Evolutionary conservation across 92 coral and sea anemone genomes (phyloP).

Genomic region (Porites divaricata): DNA sequence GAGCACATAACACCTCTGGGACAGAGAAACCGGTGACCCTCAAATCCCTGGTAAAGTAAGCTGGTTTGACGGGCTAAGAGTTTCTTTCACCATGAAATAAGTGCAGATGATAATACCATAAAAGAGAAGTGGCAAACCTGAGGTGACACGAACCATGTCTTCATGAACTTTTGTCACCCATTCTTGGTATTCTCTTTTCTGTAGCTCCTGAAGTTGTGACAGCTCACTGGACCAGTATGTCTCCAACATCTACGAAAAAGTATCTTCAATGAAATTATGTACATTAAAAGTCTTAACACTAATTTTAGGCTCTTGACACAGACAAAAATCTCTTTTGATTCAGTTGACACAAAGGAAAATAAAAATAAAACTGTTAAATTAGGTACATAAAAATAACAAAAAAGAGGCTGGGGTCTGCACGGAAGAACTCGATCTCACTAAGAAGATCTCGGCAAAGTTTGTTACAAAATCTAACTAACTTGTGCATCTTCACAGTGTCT

Average conservation of each 20-base stretch:
- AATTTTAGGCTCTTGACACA: no score
- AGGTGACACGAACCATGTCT: slow-evolving; percentile 69
- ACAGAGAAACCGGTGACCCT: no score
- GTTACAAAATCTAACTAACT: slow-evolving; percentile 40
- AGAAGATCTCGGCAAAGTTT: background rate
- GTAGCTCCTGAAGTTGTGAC: slow-evolving; percentile 96
- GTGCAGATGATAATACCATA: background rate
- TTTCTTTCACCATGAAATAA: no score
- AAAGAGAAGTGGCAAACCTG: slow-evolving; percentile 14
- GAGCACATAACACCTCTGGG: no score
- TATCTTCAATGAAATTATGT: background rate
- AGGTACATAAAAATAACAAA: no score
- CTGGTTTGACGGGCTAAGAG: background rate
- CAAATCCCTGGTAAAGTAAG: no score
- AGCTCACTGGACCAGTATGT: slow-evolving; percentile 98
- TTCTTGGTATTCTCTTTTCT: slow-evolving; percentile 91
- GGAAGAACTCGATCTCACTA: no score
- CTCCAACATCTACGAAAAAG: slow-evolving; percentile 82
- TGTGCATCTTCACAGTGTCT: slow-evolving; percentile 96
- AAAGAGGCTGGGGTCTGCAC: no score
- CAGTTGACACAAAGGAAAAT: no score
- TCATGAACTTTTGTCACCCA: slow-evolving; percentile 99
- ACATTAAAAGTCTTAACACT: no score
- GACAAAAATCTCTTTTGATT: no score
- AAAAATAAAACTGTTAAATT: no score